Base-by-base conservation (phyloP, 2,888 invertebrate species). In the Pyrrhia umbra region DNA sequence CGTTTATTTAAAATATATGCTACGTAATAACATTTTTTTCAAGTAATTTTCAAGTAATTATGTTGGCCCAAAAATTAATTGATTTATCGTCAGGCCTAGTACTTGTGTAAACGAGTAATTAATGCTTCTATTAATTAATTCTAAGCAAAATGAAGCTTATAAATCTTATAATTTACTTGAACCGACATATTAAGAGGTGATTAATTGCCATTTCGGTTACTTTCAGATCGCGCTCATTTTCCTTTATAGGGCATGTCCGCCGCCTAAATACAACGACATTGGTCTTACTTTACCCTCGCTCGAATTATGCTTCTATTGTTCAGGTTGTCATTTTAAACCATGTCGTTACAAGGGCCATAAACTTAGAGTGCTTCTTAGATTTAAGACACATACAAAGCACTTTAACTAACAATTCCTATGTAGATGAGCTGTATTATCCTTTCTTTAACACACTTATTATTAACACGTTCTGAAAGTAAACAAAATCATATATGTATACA, bases 161-260 rank as follows among this genome's bases (percentile, higher is more conserved):
- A 57, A 63, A 68, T 62, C 51, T 61, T 16, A 45, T 64, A 68
- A 74, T 77, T 66, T 70, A 52, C 51, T 63, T 59, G 51, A 54
- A 66, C 70, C 57, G 57, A 58, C 60, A 57, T 67, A 67, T 52
- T 49, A 65, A 37, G 50, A 42, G 20, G 62, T 77, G 79, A 80
- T 80, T 73, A 79, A 80, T 80, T 55, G 46, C 62, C 20, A 49
- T 71, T 59, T 46, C 51, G 46, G 40, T 49, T 47, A 61, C 66
- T 58, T 57, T 62, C 51, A 60, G 66, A 49, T 70, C 27, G 52
- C 65, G 69, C 60, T 75, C 49, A 57, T 30, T 65, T 70, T 68
- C 52, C 18, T 30, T 70, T 69, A 62, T 63, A 68, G 56, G 55
- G 51, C 56, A 45, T 54, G 45, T 60, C 52, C 39, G 58, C 13